These are phyloP conservation scores for Anabas testudineus DNA, from an alignment of 2,797 vertebrate species.

Conservation along the genomic window DNA sequence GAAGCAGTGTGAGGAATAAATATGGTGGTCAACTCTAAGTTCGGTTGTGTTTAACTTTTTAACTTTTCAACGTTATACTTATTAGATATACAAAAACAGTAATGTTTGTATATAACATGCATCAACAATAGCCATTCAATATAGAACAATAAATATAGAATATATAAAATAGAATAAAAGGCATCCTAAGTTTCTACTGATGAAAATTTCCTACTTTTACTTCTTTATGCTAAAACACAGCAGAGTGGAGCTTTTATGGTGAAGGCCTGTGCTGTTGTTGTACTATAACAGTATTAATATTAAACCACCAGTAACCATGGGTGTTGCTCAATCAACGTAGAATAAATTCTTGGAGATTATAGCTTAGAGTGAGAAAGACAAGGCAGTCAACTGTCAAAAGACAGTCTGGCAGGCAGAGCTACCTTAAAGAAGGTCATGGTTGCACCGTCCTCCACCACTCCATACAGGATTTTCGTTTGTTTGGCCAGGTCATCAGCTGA, in stretches of 20 bases:
- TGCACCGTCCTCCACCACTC: constrained; percentile 94
- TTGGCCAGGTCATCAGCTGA: constrained; percentile 98
- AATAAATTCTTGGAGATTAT: neutral
- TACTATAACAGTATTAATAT: neutral
- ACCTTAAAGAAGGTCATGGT: constrained; percentile 99
- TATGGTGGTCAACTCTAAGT: neutral
- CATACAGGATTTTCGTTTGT: constrained; percentile 98
- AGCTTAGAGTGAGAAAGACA: constrained; percentile 5
- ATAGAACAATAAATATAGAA: neutral
- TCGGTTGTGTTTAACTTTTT: neutral
- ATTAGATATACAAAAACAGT: neutral
- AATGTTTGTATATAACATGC: neutral
- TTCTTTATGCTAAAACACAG: neutral
- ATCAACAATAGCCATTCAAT: neutral
- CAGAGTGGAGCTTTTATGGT: constrained; percentile 6
- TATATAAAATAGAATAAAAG: too few relatives aligned
- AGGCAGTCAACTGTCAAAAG: neutral
- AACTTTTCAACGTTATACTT: neutral
- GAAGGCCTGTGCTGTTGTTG: neutral
- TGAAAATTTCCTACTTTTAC: neutral
- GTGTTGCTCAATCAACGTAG: neutral
- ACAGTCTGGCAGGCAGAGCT: neutral
- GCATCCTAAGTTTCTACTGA: neutral
- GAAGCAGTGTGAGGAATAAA: neutral
- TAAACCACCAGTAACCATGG: neutral